Conservation (phyloP, 2,888 invertebrate species). For the Nasonovia ribisnigri region DNA sequence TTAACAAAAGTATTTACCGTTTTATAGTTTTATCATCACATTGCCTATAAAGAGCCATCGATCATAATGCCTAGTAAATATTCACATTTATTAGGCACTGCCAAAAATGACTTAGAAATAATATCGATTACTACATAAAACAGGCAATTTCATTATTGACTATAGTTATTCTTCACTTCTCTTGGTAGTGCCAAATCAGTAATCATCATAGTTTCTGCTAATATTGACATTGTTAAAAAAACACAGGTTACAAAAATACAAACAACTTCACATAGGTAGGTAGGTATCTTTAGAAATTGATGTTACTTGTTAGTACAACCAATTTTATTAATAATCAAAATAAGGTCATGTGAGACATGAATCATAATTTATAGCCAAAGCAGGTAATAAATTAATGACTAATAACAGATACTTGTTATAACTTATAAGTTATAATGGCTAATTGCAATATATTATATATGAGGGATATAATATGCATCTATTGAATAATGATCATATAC, state of each 20-base stretch:
- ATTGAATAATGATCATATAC: background rate
- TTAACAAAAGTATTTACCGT: too few relatives aligned
- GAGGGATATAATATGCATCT: background rate
- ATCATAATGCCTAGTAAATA: too few relatives aligned
- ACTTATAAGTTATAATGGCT: background rate
- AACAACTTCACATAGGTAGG: background rate
- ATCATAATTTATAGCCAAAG: background rate
- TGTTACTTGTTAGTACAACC: background rate
- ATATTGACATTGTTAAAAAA: background rate
- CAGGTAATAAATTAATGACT: background rate
- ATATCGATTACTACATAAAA: background rate
- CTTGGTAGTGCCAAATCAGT: background rate
- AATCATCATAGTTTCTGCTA: background rate
- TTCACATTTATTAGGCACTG: background rate
- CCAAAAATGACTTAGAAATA: too few relatives aligned
- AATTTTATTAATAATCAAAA: background rate
- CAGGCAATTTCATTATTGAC: background rate
- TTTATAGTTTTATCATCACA: too few relatives aligned
- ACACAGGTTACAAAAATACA: background rate
- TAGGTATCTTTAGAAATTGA: background rate
- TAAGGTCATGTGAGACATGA: background rate
- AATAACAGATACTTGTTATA: background rate
- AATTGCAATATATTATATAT: background rate
- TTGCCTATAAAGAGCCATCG: too few relatives aligned
- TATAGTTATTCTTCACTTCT: background rate